Conservation (phyloP, 2,888 invertebrate genomes). For the Linnaemya tessellans region DNA sequence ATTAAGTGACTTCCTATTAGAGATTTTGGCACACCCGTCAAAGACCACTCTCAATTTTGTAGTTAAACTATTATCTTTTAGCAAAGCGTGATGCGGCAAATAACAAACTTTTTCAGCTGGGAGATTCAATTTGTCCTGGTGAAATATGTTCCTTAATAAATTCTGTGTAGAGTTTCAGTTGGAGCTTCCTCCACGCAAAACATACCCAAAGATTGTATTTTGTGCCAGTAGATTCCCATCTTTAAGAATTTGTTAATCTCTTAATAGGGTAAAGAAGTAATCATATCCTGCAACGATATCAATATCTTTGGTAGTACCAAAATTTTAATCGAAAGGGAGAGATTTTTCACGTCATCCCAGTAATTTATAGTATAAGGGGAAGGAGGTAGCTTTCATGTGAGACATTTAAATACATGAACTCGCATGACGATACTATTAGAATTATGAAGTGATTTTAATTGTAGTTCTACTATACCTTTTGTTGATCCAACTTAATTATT, state of each 20-base stretch:
- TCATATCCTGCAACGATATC: constrained; percentile 37
- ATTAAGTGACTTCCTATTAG: constrained; percentile 48
- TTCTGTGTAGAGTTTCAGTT: constrained; percentile 41
- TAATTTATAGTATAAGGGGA: constrained; percentile 25
- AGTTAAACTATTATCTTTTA: constrained; percentile 53
- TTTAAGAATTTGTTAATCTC: constrained; percentile 37
- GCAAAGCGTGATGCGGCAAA: constrained; percentile 19
- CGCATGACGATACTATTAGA: constrained; percentile 10
- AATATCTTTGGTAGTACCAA: constrained; percentile 41
- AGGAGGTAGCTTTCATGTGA: constrained; percentile 32
- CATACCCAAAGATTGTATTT: constrained; percentile 49
- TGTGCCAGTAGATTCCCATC: constrained; percentile 22
- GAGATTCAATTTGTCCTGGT: background rate
- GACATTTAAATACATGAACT: constrained; percentile 25
- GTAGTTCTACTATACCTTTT: too few relatives aligned
- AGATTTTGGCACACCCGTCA: constrained; percentile 36
- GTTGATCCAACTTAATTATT: too few relatives aligned
- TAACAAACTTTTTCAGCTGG: background rate
- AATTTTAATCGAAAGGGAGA: constrained; percentile 46
- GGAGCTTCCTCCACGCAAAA: constrained; percentile 15
- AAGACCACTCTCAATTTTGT: constrained; percentile 54
- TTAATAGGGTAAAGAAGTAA: constrained; percentile 42
- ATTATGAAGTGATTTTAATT: constrained; percentile 19
- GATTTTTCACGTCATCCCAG: constrained; percentile 48
- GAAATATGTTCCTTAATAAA: constrained; percentile 58